These are phyloP conservation scores for Acronicta psi DNA, from an alignment of 2,888 invertebrate species.

Conservation along the genomic window DNA sequence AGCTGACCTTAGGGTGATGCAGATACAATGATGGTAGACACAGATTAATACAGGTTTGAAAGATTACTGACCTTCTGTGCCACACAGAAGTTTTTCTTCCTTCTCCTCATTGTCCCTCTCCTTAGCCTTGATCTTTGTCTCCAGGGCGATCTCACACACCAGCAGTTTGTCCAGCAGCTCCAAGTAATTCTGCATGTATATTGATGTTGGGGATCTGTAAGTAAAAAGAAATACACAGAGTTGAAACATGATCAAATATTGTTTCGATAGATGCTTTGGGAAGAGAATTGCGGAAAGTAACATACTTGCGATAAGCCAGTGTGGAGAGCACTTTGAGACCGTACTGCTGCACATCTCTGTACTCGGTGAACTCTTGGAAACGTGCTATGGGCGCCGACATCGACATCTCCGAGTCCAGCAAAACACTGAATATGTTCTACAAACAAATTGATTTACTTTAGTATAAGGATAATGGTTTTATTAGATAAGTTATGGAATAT, in stretches of 20 bases:
- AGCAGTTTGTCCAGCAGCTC: constrained; percentile 90
- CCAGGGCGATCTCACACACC: constrained; percentile 83
- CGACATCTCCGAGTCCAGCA: constrained; percentile 90
- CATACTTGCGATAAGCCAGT: constrained; percentile 80
- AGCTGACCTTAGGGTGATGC: too few species aligned
- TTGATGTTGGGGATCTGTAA: constrained; percentile 85
- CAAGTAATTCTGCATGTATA: constrained; percentile 90
- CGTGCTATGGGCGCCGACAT: constrained; percentile 90
- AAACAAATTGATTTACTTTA: constrained; percentile 57
- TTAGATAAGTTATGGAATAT: neutral
- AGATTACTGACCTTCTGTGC: constrained; percentile 72
- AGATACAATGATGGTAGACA: too few species aligned
- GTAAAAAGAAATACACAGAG: neutral
- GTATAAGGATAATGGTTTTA: neutral
- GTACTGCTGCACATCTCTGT: constrained; percentile 93
- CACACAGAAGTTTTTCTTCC: constrained; percentile 81
- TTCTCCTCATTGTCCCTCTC: constrained; percentile 71
- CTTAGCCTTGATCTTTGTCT: constrained; percentile 75
- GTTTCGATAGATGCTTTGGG: too few species aligned
- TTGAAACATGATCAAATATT: too few species aligned
- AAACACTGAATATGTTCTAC: constrained; percentile 90
- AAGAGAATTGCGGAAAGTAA: too few species aligned
- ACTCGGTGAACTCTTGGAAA: constrained; percentile 93
- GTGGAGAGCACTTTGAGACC: constrained; percentile 88
- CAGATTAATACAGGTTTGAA: too few species aligned